Conservation (phyloP, 1,140 invertebrate species). For the Eriocheir sinensis region DNA sequence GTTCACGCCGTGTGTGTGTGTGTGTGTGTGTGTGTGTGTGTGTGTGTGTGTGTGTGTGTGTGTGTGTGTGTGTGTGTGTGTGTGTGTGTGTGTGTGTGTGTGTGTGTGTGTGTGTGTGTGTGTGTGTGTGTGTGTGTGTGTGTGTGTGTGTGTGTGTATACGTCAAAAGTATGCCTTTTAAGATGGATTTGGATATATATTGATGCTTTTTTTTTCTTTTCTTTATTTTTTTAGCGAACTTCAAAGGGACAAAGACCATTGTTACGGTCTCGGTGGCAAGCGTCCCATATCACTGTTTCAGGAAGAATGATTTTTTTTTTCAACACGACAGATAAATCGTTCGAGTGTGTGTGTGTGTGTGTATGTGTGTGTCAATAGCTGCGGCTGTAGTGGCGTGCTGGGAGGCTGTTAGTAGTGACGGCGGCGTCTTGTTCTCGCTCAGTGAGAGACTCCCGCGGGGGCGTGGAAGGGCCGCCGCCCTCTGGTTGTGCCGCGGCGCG, state of each 20-base stretch:
- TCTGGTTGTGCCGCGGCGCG: background rate
- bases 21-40: constrained; percentile 36
- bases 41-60: constrained; percentile 22
- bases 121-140: constrained; percentile 21
- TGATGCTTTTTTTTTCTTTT: background rate
- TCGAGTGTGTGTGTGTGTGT: constrained; percentile 7
- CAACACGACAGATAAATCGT: too few relatives aligned
- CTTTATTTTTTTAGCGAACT: too few relatives aligned
- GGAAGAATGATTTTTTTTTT: too few relatives aligned
- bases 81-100: constrained; percentile 35
- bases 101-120: background rate
- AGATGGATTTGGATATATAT: background rate
- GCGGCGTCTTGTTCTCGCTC: background rate
- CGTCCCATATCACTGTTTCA: background rate
- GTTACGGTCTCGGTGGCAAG: background rate
- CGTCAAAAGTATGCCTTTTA: background rate
- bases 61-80: constrained; percentile 53
- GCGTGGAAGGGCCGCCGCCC: background rate
- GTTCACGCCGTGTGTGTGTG: constrained; percentile 18
- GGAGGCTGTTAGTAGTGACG: background rate
- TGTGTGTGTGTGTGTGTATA: constrained; percentile 16
- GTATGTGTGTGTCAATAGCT: background rate
- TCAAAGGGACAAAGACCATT: background rate
- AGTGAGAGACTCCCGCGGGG: background rate
- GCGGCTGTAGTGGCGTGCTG: background rate